These are phyloP conservation scores for Drosophila lacertosa DNA, from an alignment of 1,140 invertebrate species.

Conservation along the genomic window DNA sequence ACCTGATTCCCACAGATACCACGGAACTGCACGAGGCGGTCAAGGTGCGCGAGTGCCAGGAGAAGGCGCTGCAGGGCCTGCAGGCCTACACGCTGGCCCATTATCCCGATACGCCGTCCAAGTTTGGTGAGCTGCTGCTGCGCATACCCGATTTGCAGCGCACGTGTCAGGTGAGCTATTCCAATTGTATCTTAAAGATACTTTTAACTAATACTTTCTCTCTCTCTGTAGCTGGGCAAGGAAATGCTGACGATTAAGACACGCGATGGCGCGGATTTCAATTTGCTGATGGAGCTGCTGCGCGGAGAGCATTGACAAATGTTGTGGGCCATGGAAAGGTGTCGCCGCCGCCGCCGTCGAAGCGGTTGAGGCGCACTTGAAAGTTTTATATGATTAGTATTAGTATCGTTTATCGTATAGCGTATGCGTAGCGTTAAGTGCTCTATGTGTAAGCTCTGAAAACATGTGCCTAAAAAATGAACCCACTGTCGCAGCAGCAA, in stretches of 20 bases:
- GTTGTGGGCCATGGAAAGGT: slow-evolving; percentile 30
- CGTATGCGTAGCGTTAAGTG: slow-evolving; percentile 57
- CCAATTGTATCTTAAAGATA: background rate
- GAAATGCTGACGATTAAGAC: slow-evolving; percentile 94
- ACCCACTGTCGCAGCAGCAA: slow-evolving; percentile 17
- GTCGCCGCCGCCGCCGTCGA: slow-evolving; percentile 15
- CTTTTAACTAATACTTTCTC: slow-evolving; percentile 1
- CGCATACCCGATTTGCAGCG: slow-evolving; percentile 97
- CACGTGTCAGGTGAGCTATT: slow-evolving; percentile 91
- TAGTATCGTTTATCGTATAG: slow-evolving; percentile 30
- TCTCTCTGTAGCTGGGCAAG: slow-evolving; percentile 90
- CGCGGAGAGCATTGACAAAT: slow-evolving; percentile 92
- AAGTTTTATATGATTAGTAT: slow-evolving; percentile 76
- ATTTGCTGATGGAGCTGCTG: slow-evolving; percentile 96
- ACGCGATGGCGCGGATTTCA: slow-evolving; percentile 95
- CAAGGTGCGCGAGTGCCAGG: slow-evolving; percentile 95
- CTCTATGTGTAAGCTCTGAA: slow-evolving; percentile 73
- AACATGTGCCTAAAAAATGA: slow-evolving; percentile 75
- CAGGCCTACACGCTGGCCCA: slow-evolving; percentile 96
- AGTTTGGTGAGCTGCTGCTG: slow-evolving; percentile 96
- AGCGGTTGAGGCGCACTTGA: slow-evolving; percentile 26
- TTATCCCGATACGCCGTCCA: slow-evolving; percentile 95
- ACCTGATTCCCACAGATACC: slow-evolving; percentile 87
- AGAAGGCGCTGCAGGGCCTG: slow-evolving; percentile 95
- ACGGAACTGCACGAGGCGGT: slow-evolving; percentile 95